phyloP scores from a whole-genome alignment of 2,888 invertebrate species.

The Synergus umbraculus region DNA sequence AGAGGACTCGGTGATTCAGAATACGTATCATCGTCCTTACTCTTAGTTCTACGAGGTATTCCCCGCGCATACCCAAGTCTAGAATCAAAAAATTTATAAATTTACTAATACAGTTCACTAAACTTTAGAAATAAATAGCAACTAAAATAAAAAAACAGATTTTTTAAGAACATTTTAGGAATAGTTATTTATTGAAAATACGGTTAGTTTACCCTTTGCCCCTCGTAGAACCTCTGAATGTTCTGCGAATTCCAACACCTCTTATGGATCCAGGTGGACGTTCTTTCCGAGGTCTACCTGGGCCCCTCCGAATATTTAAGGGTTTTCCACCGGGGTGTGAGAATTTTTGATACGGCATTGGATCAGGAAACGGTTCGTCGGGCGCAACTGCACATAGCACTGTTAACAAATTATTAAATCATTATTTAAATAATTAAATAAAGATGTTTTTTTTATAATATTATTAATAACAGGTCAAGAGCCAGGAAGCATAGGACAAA shows the following conservation, averaged over 20 bases:
- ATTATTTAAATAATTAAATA: not conserved
- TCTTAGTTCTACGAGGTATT: conserved; percentile 77
- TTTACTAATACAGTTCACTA: not conserved
- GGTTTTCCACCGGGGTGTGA: conserved; percentile 80
- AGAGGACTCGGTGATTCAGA: conserved; percentile 77
- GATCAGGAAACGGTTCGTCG: conserved; percentile 84
- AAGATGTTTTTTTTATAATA: not conserved
- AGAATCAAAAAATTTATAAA: conserved; percentile 41
- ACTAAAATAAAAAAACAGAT: not conserved
- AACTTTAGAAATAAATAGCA: not conserved
- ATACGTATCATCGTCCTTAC: conserved; percentile 76
- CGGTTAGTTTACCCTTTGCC: conserved; percentile 70
- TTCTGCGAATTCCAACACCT: conserved; percentile 68
- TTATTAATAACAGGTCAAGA: too few relatives aligned
- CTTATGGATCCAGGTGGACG: conserved; percentile 79
- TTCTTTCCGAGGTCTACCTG: conserved; percentile 89
- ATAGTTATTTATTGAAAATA: not conserved
- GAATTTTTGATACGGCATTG: conserved; percentile 80
- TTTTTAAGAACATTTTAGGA: not conserved
- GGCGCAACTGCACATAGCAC: conserved; percentile 73
- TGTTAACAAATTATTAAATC: not conserved
- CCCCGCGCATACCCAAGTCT: conserved; percentile 75
- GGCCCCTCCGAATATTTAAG: conserved; percentile 84
- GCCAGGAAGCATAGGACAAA: too few relatives aligned
- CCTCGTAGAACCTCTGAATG: conserved; percentile 72